These are phyloP conservation scores for Phoronis australis DNA, from an alignment of 2,888 invertebrate species.

Conservation along the genomic window DNA sequence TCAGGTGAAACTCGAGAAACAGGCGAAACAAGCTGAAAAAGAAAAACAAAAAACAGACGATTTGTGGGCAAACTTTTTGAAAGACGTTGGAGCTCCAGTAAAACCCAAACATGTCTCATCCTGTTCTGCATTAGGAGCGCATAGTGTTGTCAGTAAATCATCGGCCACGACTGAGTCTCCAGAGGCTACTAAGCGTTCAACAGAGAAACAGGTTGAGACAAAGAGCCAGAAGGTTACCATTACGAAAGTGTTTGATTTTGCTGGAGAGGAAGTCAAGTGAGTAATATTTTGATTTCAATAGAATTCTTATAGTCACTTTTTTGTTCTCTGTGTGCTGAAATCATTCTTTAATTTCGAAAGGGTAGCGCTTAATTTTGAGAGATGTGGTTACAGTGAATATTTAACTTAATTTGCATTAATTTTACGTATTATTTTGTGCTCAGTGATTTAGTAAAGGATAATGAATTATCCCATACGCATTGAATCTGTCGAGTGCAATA, in stretches of 20 bases:
- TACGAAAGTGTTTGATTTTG: constrained; percentile 70
- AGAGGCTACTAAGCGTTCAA: not conserved
- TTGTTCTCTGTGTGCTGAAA: constrained; percentile 1
- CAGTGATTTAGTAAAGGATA: too few relatives aligned
- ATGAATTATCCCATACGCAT: too few relatives aligned
- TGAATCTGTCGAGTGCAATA: too few relatives aligned
- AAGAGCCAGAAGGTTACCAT: constrained; percentile 43
- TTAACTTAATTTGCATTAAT: too few relatives aligned
- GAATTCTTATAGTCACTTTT: not conserved
- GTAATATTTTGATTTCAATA: too few relatives aligned
- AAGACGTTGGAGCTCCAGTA: constrained; percentile 39
- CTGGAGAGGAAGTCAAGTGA: constrained; percentile 74
- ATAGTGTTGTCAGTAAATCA: not conserved
- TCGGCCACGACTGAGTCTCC: not conserved
- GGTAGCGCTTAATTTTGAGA: too few relatives aligned
- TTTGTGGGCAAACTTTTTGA: constrained; percentile 49
- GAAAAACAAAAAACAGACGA: constrained; percentile 46
- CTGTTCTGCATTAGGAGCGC: not conserved
- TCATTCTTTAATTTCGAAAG: not conserved
- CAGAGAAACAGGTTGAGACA: not conserved
- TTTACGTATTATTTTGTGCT: too few relatives aligned
- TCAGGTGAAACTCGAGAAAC: constrained; percentile 19
- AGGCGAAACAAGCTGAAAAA: constrained; percentile 30
- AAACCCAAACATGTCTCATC: constrained; percentile 21
- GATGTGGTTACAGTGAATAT: too few relatives aligned